Base-by-base conservation (phyloP, 1,140 invertebrate genomes). In the Potamilus streckersoni region DNA sequence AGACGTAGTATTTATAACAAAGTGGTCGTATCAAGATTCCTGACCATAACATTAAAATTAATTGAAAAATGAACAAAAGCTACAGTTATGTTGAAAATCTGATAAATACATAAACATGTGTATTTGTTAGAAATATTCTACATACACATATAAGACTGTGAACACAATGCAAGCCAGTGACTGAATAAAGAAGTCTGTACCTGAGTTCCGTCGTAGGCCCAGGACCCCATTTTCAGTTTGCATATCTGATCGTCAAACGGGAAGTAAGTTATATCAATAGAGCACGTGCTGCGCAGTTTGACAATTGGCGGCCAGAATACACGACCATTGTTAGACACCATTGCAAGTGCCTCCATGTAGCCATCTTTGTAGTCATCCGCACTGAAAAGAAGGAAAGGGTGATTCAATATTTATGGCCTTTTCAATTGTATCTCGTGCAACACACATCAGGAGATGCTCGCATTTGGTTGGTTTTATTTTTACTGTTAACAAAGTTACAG, bases 261-360 rank as follows among this genome's bases (percentile, higher is more conserved):
- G 77, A 87, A 89, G 73, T 87, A 92, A 6, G 91, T 92, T 69
- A 92, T 92, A 82, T 93, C 91, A 82, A 99, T 98, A 91, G 97
- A 95, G 89, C 97, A 98, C 89, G 97, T 98, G 77, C 96, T 90
- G 20, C 84, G 79, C n/a, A 87, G 80, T 78, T 87, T 88, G 63
- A 88, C 88, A 55, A 88, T 88, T 8, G 88, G 88, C 16, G 86
- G 86, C 88, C 88, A 88, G 75, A 88, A 89, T 1, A 88, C 83
- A 5, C 78, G 79, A 1, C 87, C 87, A 20, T 82, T 73, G 57
- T 75, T 15, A 5, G 74, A 73, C 2, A 89, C 84, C 85, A 89
- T 88, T 15, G 86, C 82, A 12, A 88, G 71, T 1, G 70, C 92
- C 88, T 79, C 89, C 91, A 92, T 92, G 81, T 92, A 92, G 1